Evolutionary conservation across 2,113 vertebrate genomes (phyloP).

Genomic region (Procavia capensis): DNA sequence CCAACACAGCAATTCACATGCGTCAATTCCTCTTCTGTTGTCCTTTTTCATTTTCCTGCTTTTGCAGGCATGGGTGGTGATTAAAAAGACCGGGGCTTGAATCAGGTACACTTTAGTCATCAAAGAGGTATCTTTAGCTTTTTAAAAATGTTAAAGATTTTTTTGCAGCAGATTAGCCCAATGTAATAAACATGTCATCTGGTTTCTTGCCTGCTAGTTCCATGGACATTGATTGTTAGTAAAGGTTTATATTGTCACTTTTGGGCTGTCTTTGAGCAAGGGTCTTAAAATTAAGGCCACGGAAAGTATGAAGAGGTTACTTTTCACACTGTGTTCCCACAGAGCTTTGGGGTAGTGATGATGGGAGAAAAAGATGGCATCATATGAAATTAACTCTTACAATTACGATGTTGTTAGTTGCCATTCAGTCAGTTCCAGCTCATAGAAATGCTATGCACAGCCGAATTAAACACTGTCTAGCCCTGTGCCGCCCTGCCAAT

Average conservation of each 20-base stretch:
- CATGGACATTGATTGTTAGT: neutral
- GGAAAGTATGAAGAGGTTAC: neutral
- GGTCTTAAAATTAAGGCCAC: neutral
- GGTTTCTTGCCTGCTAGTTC: neutral
- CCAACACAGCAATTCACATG: neutral
- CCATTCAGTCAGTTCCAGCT: too few species aligned
- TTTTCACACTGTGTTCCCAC: neutral
- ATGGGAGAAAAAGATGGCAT: neutral
- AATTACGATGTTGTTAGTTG: neutral
- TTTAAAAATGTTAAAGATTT: neutral
- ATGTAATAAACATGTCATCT: neutral
- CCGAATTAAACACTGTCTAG: too few species aligned
- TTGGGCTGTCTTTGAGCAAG: neutral
- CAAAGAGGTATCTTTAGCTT: too few species aligned
- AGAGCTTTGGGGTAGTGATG: neutral
- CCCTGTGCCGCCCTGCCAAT: too few species aligned
- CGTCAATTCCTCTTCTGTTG: neutral
- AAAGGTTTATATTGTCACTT: slow-evolving; percentile 1
- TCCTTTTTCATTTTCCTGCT: neutral
- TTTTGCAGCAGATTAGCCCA: neutral
- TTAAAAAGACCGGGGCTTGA: neutral
- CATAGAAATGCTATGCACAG: too few species aligned
- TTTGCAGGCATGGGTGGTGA: neutral
- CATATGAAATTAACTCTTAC: neutral
- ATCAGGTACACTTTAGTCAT: neutral